These are phyloP conservation scores for Yponomeuta evonymella DNA, from an alignment of 2,888 invertebrate species.

Conservation along the genomic window DNA sequence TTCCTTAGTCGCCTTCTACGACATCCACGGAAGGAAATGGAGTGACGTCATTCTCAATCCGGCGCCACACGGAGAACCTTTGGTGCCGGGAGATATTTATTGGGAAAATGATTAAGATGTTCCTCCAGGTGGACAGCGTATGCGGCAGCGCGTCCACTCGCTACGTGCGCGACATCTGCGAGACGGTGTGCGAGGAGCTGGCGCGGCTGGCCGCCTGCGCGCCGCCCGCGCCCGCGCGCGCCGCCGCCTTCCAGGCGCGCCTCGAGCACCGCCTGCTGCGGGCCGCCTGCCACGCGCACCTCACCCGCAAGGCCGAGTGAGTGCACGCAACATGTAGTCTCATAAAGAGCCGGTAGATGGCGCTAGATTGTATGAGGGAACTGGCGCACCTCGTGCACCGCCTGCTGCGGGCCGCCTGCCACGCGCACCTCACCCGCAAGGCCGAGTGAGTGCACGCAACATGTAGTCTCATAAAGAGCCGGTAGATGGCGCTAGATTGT, in stretches of 20 bases:
- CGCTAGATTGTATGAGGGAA: neutral
- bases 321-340: conserved; percentile 21
- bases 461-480: neutral
- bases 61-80: too few relatives aligned
- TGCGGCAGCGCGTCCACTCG: conserved; percentile 81
- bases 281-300: conserved; percentile 50
- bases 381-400: conserved; percentile 80
- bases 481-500: conserved; percentile 60
- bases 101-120: too few relatives aligned
- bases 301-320: conserved; percentile 61
- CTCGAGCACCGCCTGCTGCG: conserved; percentile 74
- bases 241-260: conserved; percentile 86
- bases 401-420: conserved; percentile 49
- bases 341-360: neutral
- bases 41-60: too few relatives aligned
- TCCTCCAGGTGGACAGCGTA: conserved; percentile 81
- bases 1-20: too few relatives aligned
- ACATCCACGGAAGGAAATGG: too few relatives aligned
- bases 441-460: conserved; percentile 46
- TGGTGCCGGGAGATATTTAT: too few relatives aligned
- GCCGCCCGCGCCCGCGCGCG: conserved; percentile 53
- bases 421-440: conserved; percentile 55
- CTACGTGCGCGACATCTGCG: conserved; percentile 87
- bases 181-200: conserved; percentile 94
- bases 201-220: conserved; percentile 88